Base-by-base conservation (phyloP, 2,797 vertebrate species). In the Neomorphus geoffroyi region DNA sequence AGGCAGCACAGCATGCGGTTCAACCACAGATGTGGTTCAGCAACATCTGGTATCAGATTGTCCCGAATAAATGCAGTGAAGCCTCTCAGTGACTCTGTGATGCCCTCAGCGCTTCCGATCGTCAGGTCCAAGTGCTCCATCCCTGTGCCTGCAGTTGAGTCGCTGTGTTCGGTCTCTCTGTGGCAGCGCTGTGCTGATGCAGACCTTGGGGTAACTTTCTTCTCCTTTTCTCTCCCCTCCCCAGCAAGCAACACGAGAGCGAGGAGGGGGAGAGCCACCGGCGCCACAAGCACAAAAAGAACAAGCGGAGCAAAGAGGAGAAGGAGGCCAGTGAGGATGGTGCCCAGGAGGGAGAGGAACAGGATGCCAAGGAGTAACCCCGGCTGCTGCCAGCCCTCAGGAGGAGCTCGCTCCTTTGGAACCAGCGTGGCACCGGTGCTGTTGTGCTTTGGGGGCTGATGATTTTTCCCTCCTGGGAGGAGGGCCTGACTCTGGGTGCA, bases 211-310 rank as follows among this genome's bases (percentile, higher is more conserved):
- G 28, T 26, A 6, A 56, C 26, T 23, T 57, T 64, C 2, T 51
- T 30, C 4, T 69, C 45, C 53, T 27, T 28, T 71, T 37, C 30
- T 32, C 51, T 10, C 13, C 79, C 50, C 1, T 0, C 54, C 21
- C 0, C 97, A 98, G 98, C 75, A 98, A 98, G 62, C 97, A 97
- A 30, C 98, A 98, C 1, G 98, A 98, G 50, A 97, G 95, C 10
- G 98, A 98, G 83, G 98, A 98, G 83, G 97, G 97, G 1, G 98
- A 98, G 75, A 95, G 96, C 15, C 98, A 98, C n/a, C 97, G 97
- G 80, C 97, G 98, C 6, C 98, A 98, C 97, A 98, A 98, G 94
- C 98, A 98, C 96, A 98, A 98, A 95, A 98, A 98, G 95, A 98
- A 96, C 95, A 98, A 98, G 94, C 96, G 97, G 0, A 97, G 95